These are phyloP conservation scores for Campylomormyrus numenius DNA, from an alignment of 2,113 vertebrate species.

Conservation along the genomic window DNA sequence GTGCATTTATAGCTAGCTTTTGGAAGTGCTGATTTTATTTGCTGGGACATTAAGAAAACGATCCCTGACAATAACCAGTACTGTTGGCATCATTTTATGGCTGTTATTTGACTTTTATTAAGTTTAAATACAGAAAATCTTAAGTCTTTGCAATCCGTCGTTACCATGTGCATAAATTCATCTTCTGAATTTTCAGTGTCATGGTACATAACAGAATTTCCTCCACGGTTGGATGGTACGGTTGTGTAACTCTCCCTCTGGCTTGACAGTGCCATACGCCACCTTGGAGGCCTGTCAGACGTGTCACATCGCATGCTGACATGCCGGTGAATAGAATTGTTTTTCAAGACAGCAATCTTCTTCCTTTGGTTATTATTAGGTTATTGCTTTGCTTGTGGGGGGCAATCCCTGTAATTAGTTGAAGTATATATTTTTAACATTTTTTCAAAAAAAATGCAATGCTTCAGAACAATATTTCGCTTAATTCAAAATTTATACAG, in stretches of 20 bases:
- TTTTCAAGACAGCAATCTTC: neutral
- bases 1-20: neutral
- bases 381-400: constrained; percentile 5
- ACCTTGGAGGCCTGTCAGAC: neutral
- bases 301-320: neutral
- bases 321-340: neutral
- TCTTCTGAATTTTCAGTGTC: neutral
- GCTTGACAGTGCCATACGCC: neutral
- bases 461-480: neutral
- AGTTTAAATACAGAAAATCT: neutral
- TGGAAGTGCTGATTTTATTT: neutral
- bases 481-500: neutral
- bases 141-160: neutral
- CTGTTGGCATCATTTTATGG: neutral
- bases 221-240: neutral
- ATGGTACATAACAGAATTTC: neutral
- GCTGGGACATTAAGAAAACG: neutral
- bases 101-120: neutral
- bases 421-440: too few species aligned
- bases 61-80: neutral
- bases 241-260: neutral
- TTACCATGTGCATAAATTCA: neutral
- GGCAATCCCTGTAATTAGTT: neutral
- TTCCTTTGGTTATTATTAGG: constrained; percentile 5
- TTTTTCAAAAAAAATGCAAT: neutral